Base-by-base conservation (phyloP, 2,113 vertebrate genomes). In the Anoura caudifer region DNA sequence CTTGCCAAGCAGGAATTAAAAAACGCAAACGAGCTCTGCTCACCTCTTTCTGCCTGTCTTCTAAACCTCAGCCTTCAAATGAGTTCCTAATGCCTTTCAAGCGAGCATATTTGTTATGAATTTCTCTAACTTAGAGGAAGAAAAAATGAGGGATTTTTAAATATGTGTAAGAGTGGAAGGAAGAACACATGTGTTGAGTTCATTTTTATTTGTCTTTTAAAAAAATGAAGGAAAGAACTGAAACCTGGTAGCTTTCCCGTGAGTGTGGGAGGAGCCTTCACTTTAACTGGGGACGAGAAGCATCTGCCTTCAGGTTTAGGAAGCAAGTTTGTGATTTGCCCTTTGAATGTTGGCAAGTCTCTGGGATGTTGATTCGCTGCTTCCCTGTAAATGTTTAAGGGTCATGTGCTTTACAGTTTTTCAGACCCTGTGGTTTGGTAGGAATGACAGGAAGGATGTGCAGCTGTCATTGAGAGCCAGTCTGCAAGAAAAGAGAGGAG, bases 141-240 rank as follows among this genome's bases (percentile, higher is more conserved):
- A 93, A 95, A 56, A 95, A 89, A 86, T 80, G 95, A 93, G 50
- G 56, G 56, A 12, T 38, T 87, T 90, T 85, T 75, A 89, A 95
- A 38, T 75, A 69, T 72, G 41, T 33, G 11, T 52, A n/a, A 76
- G 24, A 17, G 41, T 79, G 56, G 63, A 86, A 87, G n/a, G 47
- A 47, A 72, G 67, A 72, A 54, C 61, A 76, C 20, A 19, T 47
- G 75, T 59, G 76, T 87, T 90, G n/a, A 33, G n/a, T 87, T 92
- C 36, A 41, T 77, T 95, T 89, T 67, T 36, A 36, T 80, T 73
- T 31, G 14, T 72, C 36, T 79, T 80, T 73, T 24, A 47, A 92
- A 73, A 73, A 79, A 86, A 79, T 28, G n/a, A 88, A 87, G 47
- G 16, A 43, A 90, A 92, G 31, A 59, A 50, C 67, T 24, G 38